Evolutionary conservation across 1,140 invertebrate species (phyloP), one percentile per base, ranked within the genome.

Genomic region (Ostrea edulis): DNA sequence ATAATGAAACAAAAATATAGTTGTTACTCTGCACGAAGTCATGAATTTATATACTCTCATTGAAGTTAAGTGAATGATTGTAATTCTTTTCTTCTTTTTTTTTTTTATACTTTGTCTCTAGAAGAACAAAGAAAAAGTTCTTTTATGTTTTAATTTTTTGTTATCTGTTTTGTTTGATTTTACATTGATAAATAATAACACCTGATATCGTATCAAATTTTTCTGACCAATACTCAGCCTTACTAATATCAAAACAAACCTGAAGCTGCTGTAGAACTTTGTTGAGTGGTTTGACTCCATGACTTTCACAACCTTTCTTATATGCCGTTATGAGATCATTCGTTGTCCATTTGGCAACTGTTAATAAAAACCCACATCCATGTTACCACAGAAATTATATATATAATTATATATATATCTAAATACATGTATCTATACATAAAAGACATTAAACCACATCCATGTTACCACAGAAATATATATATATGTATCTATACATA

Each of bases 201-300:
- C n/a, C n/a, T n/a, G n/a, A n/a, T n/a, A n/a, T n/a, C n/a, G n/a
- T n/a, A n/a, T n/a, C n/a, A n/a, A n/a, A n/a, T n/a, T n/a, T n/a
- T n/a, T n/a, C n/a, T n/a, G n/a, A n/a, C n/a, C n/a, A n/a, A n/a
- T n/a, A n/a, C n/a, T n/a, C n/a, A n/a, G n/a, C n/a, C n/a, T n/a
- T n/a, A 44, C 35, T 44, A 44, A 44, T 44, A 2, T 44, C 35
- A 44, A n/a, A 44, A 58, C 83, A 58, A 94, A 96, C 96, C 95
- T 97, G 96, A 90, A 98, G 95, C 93, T 98, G 97, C 87, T 96
- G 95, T 89, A 97, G 90, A 87, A 98, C 96, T 89, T 95, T 96
- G 87, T 96, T 95, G 82, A 97, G 94, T 52, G 97, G 97, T 92
- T 96, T 94, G 44, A 97, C 96, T 90, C 95, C 94, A 95, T 97